Conservation (phyloP, 2,113 vertebrate genomes). For the Plecturocebus donacophilus region DNA sequence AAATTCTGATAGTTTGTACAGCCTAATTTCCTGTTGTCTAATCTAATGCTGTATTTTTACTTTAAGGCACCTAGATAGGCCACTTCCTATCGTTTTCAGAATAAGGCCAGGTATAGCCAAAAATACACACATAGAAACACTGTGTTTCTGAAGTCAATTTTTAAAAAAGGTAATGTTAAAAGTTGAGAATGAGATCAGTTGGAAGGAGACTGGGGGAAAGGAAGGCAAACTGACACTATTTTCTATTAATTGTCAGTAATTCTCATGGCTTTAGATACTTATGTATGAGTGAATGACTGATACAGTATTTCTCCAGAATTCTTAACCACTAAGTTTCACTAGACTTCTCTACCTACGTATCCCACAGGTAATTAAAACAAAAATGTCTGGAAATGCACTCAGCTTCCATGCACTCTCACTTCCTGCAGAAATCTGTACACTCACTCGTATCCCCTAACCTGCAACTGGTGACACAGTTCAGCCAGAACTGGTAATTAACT, state of each 20-base stretch:
- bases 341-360: background rate
- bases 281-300: background rate
- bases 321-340: background rate
- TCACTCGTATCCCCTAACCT: background rate
- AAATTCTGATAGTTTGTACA: background rate
- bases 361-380: background rate
- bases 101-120: background rate
- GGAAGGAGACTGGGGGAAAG: background rate
- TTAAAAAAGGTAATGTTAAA: background rate
- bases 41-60: background rate
- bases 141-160: background rate
- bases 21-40: background rate
- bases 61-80: background rate
- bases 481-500: background rate
- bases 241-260: background rate
- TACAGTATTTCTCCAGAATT: background rate
- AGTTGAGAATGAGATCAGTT: background rate
- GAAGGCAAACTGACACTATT: background rate
- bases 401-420: background rate
- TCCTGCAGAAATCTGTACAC: background rate
- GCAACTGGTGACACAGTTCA: background rate
- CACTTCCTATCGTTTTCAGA: background rate
- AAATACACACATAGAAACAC: background rate
- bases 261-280: background rate
- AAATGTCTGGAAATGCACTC: background rate